A percentile compares a stretch with the other conserved stretches of the same genome.
phyloP scores from a whole-genome alignment of 2,888 invertebrate genomes.

The Hemicrepidius hirtus region DNA sequence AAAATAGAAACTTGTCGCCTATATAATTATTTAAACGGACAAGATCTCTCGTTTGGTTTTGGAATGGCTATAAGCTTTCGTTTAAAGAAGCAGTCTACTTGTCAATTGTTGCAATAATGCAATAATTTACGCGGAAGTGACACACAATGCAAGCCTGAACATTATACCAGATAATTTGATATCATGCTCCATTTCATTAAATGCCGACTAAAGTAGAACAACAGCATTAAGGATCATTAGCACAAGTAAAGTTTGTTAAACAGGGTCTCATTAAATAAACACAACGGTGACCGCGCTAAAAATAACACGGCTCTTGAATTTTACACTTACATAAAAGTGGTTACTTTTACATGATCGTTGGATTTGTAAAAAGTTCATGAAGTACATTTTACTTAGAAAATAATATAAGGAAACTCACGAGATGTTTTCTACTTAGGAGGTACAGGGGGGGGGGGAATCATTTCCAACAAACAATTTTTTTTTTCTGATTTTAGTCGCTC shows the following conservation, averaged over 20 bases:
- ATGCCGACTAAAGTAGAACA: conserved; percentile 18
- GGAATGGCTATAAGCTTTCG: too few species aligned
- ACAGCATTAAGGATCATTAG: conserved; percentile 21
- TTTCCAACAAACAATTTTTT: too few species aligned
- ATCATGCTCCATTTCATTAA: conserved; percentile 24
- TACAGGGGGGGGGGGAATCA: too few species aligned
- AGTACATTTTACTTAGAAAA: too few species aligned
- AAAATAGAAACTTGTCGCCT: too few species aligned
- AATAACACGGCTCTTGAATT: conserved; percentile 4
- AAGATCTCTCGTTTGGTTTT: conserved; percentile 2
- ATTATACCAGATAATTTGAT: conserved; percentile 20
- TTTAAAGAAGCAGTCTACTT: not conserved
- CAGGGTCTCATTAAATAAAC: not conserved
- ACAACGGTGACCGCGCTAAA: conserved; percentile 6
- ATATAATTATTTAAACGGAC: conserved; percentile 7
- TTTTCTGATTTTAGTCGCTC: too few species aligned
- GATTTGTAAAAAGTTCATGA: too few species aligned
- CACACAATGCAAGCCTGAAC: conserved; percentile 9
- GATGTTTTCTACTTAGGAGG: too few species aligned
- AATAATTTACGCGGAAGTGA: conserved; percentile 17
- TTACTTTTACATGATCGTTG: not conserved
- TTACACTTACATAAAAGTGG: not conserved
- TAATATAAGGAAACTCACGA: too few species aligned
- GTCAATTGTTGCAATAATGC: conserved; percentile 14
- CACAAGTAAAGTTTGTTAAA: conserved; percentile 25